Conservation (phyloP, 1,140 invertebrate species). For the Calephelis virginiensis region DNA sequence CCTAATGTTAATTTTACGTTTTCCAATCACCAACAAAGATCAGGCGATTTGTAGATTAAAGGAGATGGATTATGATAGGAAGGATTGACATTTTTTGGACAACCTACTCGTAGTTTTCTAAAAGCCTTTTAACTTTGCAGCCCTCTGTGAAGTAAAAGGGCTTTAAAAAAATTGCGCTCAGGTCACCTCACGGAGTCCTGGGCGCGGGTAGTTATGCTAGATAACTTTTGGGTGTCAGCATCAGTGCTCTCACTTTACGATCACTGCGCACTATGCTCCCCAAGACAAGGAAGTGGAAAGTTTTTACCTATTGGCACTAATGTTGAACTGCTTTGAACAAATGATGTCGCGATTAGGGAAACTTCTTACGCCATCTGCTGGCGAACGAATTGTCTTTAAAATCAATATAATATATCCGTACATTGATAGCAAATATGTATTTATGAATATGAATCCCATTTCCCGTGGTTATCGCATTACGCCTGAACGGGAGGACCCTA, state of each 20-base stretch:
- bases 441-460: too few relatives aligned
- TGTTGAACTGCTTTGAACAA: constrained; percentile 19
- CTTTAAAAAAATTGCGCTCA: constrained; percentile 84
- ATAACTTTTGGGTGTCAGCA: constrained; percentile 81
- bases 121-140: constrained; percentile 11
- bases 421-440: too few relatives aligned
- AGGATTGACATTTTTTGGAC: too few relatives aligned
- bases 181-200: constrained; percentile 61
- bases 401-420: too few relatives aligned
- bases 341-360: constrained; percentile 43
- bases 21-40: too few relatives aligned
- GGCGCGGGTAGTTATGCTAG: constrained; percentile 77
- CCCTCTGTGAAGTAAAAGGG: constrained; percentile 82
- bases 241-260: constrained; percentile 84
- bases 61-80: too few relatives aligned
- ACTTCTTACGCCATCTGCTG: constrained; percentile 51
- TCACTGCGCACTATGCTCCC: constrained; percentile 85
- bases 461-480: too few relatives aligned
- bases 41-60: too few relatives aligned
- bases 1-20: too few relatives aligned
- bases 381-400: background rate
- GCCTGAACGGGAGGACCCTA: too few relatives aligned
- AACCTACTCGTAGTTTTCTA: too few relatives aligned
- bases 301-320: background rate
- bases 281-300: constrained; percentile 80